Base-by-base conservation (phyloP, 1,140 invertebrate genomes). In the Potamilus streckersoni region DNA sequence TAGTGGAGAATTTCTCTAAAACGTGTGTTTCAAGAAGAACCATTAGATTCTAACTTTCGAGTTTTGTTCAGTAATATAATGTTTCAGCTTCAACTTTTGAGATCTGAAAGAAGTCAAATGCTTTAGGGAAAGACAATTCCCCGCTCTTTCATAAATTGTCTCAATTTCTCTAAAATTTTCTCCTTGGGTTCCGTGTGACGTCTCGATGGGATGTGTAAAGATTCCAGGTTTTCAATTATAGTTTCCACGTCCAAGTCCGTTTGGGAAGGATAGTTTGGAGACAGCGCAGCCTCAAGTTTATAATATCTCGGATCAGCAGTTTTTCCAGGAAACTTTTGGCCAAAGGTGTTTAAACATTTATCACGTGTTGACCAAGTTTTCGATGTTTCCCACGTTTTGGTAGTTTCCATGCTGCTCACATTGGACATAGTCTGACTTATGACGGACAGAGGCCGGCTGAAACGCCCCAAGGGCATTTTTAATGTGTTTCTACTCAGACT, bases 121-220 rank as follows among this genome's bases (percentile, higher is more conserved):
- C 6, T 49, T 11, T 49, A 49, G 38, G 38, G 38, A 71, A 76
- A 76, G 58, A 76, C 69, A 70, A 76, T 76, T 55, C 68, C 68
- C 27, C 71, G 65, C 62, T 76, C 74, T n/a, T 58, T 64, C 74
- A 76, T 76, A 31, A 76, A 76, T 0, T 55, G 13, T 59, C 61
- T 70, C n/a, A 76, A 56, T 57, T 76, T 76, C 6, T 60, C 38
- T 55, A 67, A 68, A 23, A 76, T 49, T 8, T 71, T 69, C 20
- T 38, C 64, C 61, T 62, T 70, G 49, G 74, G 69, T 58, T 76
- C 69, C 65, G 65, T 66, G 17, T 63, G 58, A 2, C 74, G 16
- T 58, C 58, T 57, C n/a, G 49, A 23, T 20, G 74, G 62, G 59
- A 38, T 59, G n/a, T 58, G 31, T 38, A 76, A 70, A 59, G 74